Base-by-base conservation (phyloP, 2,113 vertebrate species). In the Rhipidura dahli region DNA sequence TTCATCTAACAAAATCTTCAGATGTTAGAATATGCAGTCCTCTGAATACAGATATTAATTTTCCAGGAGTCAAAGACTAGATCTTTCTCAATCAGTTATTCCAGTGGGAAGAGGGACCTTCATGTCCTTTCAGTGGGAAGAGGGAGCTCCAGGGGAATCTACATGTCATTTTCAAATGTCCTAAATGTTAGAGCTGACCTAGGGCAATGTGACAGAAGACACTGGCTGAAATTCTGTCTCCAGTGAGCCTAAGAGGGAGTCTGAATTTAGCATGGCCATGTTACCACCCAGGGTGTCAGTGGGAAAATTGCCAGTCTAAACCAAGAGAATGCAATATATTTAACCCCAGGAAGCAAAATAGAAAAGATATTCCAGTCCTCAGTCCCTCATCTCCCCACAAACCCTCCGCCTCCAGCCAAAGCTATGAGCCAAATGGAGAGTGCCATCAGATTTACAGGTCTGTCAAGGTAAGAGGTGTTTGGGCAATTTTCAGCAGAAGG, bases 241-340 rank as follows among this genome's bases (percentile, higher is more conserved):
- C 70, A 30, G n/a, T 39, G 81, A 91, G 39, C 45, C 84, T 39
- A 21, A 66, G 51, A 42, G n/a, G 53, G 68, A 79, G 22, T 51
- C n/a, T 42, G 66, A 72, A 61, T 51, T 57, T 30, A n/a, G 37
- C 30, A 8, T 50, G 57, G 39, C 69, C 17, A 11, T 30, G 84
- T 77, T 96, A 95, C 84, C 87, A 87, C 89, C 89, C 95, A 84
- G 60, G 19, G 51, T 82, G 93, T 64, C 69, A 76, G 31, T 80
- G 87, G 89, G 87, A 95, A 91, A 83, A 85, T 5, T 88, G 93
- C 75, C 84, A 85, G 33, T 49, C 83, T 64, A 66, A 90, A 88
- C 44, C 19, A 64, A 57, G 44, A 65, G 8, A 70, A 86, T 73
- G 35, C 37, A 21, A 68, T 37, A 16, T 68, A 40, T 51, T 88